Evolutionary conservation across 64 coral and sea anemone genomes (phyloP), one percentile per base, ranked within the genome.

Genomic region (Actinia tenebrosa): DNA sequence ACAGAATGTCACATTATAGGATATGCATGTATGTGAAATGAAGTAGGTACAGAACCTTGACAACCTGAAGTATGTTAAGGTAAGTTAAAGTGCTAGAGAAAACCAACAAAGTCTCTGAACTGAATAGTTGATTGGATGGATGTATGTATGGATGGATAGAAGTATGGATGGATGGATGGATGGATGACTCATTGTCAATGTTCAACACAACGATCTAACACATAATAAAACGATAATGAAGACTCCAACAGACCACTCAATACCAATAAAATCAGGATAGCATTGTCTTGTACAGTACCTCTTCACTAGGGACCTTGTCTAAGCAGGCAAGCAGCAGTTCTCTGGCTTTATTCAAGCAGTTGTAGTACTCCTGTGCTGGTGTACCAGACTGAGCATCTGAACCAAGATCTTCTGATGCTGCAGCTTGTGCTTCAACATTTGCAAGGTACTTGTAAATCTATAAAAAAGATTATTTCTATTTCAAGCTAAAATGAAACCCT

Each of bases 361-460:
- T 87, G 80, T 97, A 97, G 88, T 97, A 97, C 44, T 96, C 91
- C 30, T 93, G 37, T 84, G 91, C 56, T 25, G 94, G 94, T 3
- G n/a, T 72, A 17, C 62, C 37, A 18, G 86, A 45, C 55, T 88
- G 69, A 10, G 60, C 53, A 23, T 89, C 91, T 16, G 82, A 60
- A 10, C 91, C 97, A 72, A 84, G 84, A 64, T 99, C 97, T 53
- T 99, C 97, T 26, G 82, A 88, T 16, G 97, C 97, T 20, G 97
- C 97, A 54, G 91, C 90, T 26, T 87, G 81, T 16, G 89, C 88
- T 79, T 99, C 97, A 27, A 99, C 88, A 86, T 89, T 89, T 43
- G 97, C 97, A 22, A 99, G 45, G 83, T 99, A 94, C 86, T 95
- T 95, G 86, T 95, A 99, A 56, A 95, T 92, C 97, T 99, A 20